These are phyloP conservation scores for Toxonevra muliebris DNA, from an alignment of 2,888 invertebrate genomes.

Conservation along the genomic window DNA sequence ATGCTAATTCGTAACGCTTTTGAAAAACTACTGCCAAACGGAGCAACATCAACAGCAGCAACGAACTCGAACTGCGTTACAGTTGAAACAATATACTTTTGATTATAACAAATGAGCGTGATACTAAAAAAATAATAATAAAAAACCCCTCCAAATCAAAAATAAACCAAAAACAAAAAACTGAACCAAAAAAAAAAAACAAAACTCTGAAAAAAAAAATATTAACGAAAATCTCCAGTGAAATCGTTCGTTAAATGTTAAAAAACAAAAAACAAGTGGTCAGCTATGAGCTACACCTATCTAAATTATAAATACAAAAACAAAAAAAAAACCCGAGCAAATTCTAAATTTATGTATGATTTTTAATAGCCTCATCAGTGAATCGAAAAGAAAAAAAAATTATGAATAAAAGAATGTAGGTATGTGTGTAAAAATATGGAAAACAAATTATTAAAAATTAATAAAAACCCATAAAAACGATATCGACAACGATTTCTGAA, in stretches of 20 bases:
- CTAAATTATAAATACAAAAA: too few relatives aligned
- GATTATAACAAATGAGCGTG: conserved; percentile 31
- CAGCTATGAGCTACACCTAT: too few relatives aligned
- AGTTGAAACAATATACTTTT: conserved; percentile 33
- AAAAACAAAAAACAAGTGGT: too few relatives aligned
- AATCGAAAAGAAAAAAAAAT: background rate
- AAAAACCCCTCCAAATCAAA: background rate
- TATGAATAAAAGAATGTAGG: conserved; percentile 2
- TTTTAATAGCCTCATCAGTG: conserved; percentile 14
- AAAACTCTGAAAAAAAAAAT: too few relatives aligned
- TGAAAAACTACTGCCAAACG: background rate
- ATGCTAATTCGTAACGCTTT: conserved; percentile 15
- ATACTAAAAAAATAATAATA: background rate
- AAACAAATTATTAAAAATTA: conserved; percentile 34
- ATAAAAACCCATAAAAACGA: conserved; percentile 29
- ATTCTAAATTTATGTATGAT: background rate
- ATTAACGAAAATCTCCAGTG: background rate
- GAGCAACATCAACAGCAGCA: background rate
- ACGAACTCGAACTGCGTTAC: conserved; percentile 11
- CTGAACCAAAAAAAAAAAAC: background rate
- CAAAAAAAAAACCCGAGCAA: background rate
- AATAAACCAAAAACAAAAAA: background rate
- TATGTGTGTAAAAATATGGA: background rate
- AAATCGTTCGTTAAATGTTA: too few relatives aligned
- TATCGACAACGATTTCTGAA: conserved; percentile 25